A percentile compares a stretch with the other conserved stretches of the same genome.
phyloP scores from a whole-genome alignment of 2,113 vertebrate species.

The Laticauda colubrina region DNA sequence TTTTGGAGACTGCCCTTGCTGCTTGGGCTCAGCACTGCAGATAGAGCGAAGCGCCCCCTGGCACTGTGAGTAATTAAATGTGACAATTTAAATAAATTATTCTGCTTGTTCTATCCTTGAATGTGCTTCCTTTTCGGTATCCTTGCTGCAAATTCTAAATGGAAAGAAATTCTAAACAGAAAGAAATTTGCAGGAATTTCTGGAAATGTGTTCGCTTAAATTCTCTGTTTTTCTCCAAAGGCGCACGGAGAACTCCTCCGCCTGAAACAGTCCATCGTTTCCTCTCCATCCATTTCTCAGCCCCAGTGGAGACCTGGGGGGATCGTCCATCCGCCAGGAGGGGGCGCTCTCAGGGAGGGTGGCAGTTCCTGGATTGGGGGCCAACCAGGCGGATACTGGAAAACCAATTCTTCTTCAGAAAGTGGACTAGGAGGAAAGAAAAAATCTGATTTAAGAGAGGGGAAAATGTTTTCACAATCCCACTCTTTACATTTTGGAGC shows the following conservation, averaged over 20 bases:
- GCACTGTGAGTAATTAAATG: background rate
- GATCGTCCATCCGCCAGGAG: constrained; percentile 58
- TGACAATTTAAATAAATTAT: background rate
- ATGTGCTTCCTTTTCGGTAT: background rate
- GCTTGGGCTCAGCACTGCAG: background rate
- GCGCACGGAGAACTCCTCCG: too few species aligned
- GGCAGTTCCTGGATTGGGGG: constrained; percentile 75
- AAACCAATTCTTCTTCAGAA: constrained; percentile 50
- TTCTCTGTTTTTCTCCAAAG: background rate
- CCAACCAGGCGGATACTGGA: constrained; percentile 76
- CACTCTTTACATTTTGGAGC: background rate
- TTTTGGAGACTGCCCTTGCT: background rate
- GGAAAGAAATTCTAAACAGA: too few species aligned
- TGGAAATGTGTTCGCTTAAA: background rate
- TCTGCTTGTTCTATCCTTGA: background rate
- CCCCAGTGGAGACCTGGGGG: constrained; percentile 73
- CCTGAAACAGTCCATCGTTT: background rate
- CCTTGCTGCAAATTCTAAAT: background rate
- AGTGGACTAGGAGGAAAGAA: constrained; percentile 47
- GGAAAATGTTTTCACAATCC: background rate
- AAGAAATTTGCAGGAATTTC: background rate
- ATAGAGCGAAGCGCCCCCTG: background rate
- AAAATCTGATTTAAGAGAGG: background rate
- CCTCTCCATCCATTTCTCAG: constrained; percentile 47
- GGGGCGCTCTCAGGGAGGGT: constrained; percentile 72